Evolutionary conservation across 2,888 invertebrate genomes (phyloP), one percentile per base, ranked within the genome.

Genomic region (Synergus umbraculus): DNA sequence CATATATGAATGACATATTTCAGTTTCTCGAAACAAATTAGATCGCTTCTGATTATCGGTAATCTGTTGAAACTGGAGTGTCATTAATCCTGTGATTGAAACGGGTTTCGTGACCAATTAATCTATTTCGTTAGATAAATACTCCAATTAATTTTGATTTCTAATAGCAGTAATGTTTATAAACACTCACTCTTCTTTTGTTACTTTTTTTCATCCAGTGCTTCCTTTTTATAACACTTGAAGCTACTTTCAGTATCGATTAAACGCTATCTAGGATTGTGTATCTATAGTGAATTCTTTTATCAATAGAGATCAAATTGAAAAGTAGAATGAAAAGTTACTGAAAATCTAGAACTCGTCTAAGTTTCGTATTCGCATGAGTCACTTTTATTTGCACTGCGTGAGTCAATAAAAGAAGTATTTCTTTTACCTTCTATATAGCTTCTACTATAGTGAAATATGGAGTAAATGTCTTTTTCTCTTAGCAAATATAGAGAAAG

Each of bases 401-500:
- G 37, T 12, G 37, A 54, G 73, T 73, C 54, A 73, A 73, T 49
- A 54, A 37, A 49, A 73, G 73, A 73, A 54, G 54, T 49, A 54
- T 9, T 73, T 73, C 54, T 73, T 73, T 73, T 54, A 10, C 37
- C 15, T 69, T 54, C 73, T 29, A 22, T 22, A 22, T 22, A 29
- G 22, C 22, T 29, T 29, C 22, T 29, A 22, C 22, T 22, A 22
- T 73, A 73, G n/a, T 73, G 37, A 73, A 73, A 73, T 73, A 54
- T 73, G 73, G 73, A 49, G 73, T 73, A 73, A 54, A 54, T 5
- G n/a, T 73, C 1, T 54, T 73, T 73, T 29, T 67, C n/a, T 41
- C 43, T 5, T 44, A 12, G 54, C 29, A 54, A 54, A 73, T n/a
- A 73, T 73, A 73, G 73, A 73, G 73, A 73, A 73, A 73, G 73